phyloP scores from a whole-genome alignment of 2,888 invertebrate species.

The Agonum fuliginosum region DNA sequence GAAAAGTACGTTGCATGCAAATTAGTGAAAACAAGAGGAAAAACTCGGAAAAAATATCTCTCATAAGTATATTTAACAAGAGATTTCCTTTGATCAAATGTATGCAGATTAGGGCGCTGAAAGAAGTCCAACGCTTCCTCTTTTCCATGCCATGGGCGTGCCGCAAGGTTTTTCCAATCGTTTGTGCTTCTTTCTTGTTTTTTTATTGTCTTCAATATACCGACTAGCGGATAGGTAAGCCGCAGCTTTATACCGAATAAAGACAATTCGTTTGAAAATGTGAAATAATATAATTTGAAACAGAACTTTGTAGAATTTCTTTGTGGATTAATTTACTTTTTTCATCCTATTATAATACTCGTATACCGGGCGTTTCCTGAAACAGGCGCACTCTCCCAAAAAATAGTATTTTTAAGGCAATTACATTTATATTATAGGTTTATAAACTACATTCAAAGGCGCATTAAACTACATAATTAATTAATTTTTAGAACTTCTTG shows the following conservation, averaged over 20 bases:
- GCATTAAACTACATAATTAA: no score
- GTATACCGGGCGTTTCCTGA: no score
- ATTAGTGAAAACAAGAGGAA: conserved; percentile 68
- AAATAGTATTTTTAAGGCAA: no score
- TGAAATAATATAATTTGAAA: no score
- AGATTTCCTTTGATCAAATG: conserved; percentile 70
- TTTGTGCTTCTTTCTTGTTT: not conserved
- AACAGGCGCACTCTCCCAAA: no score
- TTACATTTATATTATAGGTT: no score
- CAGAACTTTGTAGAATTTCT: no score
- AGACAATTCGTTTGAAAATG: conserved; percentile 20
- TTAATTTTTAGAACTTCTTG: no score
- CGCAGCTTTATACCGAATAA: not conserved
- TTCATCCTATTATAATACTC: no score
- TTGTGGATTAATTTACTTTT: no score
- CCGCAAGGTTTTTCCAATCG: conserved; percentile 1
- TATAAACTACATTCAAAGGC: no score
- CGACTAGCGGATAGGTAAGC: not conserved
- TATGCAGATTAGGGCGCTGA: conserved; percentile 67
- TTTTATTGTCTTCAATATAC: conserved; percentile 16
- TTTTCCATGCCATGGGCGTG: conserved; percentile 18
- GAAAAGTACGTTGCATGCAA: conserved; percentile 66
- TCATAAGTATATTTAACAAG: conserved; percentile 67
- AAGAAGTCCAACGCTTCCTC: conserved; percentile 10
- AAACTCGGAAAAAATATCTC: conserved; percentile 64